Evolutionary conservation across 2,888 invertebrate species (phyloP), one percentile per base, ranked within the genome.

Genomic region (Synanthedon andrenaeformis): DNA sequence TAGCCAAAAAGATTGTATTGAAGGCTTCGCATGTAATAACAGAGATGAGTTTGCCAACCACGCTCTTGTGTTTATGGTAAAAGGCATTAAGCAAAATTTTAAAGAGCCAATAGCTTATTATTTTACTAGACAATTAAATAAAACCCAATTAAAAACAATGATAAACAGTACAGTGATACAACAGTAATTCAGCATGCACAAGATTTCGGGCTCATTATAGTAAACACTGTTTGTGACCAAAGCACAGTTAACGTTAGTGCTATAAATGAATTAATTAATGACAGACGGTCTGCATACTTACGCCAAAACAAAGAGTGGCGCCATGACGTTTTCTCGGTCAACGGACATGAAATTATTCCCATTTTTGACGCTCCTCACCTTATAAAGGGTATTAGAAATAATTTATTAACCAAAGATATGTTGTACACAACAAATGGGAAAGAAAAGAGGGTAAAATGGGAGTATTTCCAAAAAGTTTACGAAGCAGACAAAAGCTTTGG

Each of bases 31-130:
- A 5, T 49, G 6, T 52, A 49, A 58, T 45, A 42, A 51, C 19
- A 17, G 41, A 14, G 14, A 54, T 12, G 17, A 41, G 19, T 51
- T 62, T 55, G 59, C 62, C 3, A 49, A 64, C 45, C 63, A 62
- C 53, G 63, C 51, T 1, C 50, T 65, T 17, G 62, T 64, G 0
- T 67, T 64, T 52, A 64, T 65, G 62, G 54, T 64, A 0, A 65
- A 63, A 51, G 61, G 63, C 1, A 45, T 65, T 12, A 62, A 59
- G 56, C 17, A 19, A 10, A 58, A 56, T 53, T 59, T 58, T 51
- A 64, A n/a, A n/a, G n/a, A n/a, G n/a, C n/a, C n/a, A 65, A 14
- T 63, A 65, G 65, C 67, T 13, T 66, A 66, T 52, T 64, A 62
- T 52, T 66, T 66, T 41, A 64, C 63, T 0, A 61, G 54, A 42